Percentiles rank a stretch among this genome's conserved stretches.
Evolutionary conservation across 2,113 vertebrate species (phyloP).

Genomic region (Rhynchomys soricoides): DNA sequence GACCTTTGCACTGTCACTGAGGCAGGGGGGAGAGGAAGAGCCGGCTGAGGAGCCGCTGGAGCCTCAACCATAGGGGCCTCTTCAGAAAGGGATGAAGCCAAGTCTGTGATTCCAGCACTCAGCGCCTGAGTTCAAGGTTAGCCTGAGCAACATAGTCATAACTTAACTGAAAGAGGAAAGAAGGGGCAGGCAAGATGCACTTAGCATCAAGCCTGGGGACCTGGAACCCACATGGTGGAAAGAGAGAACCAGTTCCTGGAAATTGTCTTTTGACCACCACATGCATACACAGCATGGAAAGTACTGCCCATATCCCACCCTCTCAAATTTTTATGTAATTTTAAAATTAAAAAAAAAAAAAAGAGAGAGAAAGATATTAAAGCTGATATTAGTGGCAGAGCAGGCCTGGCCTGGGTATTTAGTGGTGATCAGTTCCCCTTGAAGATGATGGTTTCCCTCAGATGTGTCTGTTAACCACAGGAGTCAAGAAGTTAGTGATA

Average conservation of each 20-base stretch:
- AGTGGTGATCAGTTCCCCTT: neutral
- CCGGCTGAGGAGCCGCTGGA: neutral
- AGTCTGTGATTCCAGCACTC: neutral
- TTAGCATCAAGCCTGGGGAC: neutral
- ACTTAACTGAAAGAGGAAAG: neutral
- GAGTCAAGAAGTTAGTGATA: neutral
- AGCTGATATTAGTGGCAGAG: neutral
- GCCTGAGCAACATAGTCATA: neutral
- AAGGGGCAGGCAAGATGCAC: neutral
- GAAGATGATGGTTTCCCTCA: neutral
- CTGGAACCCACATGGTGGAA: neutral
- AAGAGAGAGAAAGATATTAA: neutral
- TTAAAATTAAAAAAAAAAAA: neutral
- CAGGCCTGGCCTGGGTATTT: neutral
- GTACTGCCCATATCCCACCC: neutral
- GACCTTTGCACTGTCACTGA: neutral
- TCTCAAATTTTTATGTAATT: neutral
- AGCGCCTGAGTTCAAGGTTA: neutral
- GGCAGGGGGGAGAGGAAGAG: neutral
- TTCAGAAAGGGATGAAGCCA: neutral
- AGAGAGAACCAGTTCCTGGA: neutral
- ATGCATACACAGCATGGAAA: no score
- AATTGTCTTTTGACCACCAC: neutral
- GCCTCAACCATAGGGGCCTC: neutral
- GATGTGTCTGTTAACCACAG: neutral